Percentiles rank a stretch among this genome's conserved stretches.
Conservation (phyloP, 2,888 invertebrate species). For the Fragum sueziense region DNA sequence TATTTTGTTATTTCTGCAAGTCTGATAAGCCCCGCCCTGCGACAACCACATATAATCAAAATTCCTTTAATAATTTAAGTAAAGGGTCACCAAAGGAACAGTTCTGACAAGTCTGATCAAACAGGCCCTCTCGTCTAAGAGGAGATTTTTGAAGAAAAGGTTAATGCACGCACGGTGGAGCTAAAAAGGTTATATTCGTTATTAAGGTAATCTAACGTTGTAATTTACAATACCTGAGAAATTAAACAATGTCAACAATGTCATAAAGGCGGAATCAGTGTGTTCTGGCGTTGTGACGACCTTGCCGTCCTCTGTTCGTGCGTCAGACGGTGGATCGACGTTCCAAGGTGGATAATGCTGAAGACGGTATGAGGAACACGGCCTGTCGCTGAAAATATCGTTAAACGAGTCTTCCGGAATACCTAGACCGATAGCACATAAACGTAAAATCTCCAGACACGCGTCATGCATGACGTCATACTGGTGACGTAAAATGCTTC, state of each 20-base stretch:
- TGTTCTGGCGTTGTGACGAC: slow-evolving; percentile 63
- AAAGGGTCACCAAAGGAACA: no score
- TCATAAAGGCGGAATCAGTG: slow-evolving; percentile 63
- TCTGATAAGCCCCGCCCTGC: no score
- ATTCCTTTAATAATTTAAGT: no score
- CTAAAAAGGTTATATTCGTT: no score
- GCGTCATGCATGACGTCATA: slow-evolving; percentile 59
- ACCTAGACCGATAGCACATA: slow-evolving; percentile 61
- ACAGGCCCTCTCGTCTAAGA: no score
- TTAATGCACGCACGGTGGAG: no score
- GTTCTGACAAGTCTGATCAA: no score
- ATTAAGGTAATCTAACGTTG: no score
- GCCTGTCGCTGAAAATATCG: slow-evolving; percentile 59
- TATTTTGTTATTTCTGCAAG: no score
- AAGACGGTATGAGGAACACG: slow-evolving; percentile 66
- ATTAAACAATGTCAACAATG: slow-evolving; percentile 57
- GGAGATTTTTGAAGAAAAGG: no score
- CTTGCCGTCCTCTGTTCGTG: slow-evolving; percentile 56
- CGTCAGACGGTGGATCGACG: slow-evolving; percentile 45
- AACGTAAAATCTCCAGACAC: slow-evolving; percentile 62
- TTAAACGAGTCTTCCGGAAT: slow-evolving; percentile 65
- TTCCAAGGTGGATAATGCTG: slow-evolving; percentile 67
- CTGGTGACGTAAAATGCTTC: slow-evolving; percentile 46
- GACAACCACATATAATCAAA: no score
- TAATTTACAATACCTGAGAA: no score